phyloP scores from a whole-genome alignment of 2,113 vertebrate species.

The Pao palembangensis region DNA sequence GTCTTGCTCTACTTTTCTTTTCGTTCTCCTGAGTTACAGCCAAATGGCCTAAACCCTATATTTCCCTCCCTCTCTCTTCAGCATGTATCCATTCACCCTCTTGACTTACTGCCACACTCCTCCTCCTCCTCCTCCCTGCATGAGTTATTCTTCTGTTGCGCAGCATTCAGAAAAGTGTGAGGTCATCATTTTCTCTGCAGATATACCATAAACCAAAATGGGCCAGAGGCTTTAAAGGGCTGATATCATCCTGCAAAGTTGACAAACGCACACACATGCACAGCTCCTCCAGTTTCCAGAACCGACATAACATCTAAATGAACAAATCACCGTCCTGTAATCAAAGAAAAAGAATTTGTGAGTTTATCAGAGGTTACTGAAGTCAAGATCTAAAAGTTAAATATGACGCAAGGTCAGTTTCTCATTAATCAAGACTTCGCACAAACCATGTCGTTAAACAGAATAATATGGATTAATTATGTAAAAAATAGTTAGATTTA shows the following conservation, averaged over 20 bases:
- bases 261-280: conserved; percentile 29
- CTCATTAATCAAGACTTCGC: no score
- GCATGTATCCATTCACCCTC: conserved; percentile 15
- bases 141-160: conserved; percentile 50
- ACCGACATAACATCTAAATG: background rate
- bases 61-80: background rate
- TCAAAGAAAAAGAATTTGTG: no score
- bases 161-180: conserved; percentile 56
- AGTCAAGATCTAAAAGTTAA: no score
- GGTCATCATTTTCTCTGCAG: conserved; percentile 59
- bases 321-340: no score
- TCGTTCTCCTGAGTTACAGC: conserved; percentile 22
- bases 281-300: background rate
- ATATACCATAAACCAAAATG: conserved; percentile 47
- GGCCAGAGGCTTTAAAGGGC: conserved; percentile 39
- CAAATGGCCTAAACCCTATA: conserved; percentile 34
- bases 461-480: no score
- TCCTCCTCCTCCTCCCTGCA: conserved; percentile 27
- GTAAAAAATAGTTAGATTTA: no score
- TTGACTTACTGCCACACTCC: conserved; percentile 42
- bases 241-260: conserved; percentile 36
- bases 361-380: no score
- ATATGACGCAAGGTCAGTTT: no score
- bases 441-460: no score
- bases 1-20: conserved; percentile 44